Conservation (phyloP, 2,888 invertebrate species). For the Dolichopus griseipennis region DNA sequence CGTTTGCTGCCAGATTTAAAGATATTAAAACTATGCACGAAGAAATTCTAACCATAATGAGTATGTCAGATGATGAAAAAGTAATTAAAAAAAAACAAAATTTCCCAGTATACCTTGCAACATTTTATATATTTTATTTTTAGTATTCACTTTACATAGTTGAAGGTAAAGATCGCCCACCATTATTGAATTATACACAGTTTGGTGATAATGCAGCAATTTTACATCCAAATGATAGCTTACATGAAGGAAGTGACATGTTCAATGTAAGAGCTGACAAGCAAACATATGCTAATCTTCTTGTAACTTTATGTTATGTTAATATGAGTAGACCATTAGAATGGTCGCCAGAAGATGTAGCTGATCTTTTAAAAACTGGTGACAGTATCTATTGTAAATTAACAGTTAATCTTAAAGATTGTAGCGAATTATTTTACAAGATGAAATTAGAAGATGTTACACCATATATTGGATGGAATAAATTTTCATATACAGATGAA, state of each 20-base stretch:
- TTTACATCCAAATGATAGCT: conserved; percentile 28
- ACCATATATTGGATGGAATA: conserved; percentile 23
- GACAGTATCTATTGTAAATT: conserved; percentile 24
- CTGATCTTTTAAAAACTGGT: conserved; percentile 26
- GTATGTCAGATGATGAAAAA: conserved; percentile 24
- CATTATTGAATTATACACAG: conserved; percentile 40
- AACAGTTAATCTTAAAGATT: conserved; percentile 18
- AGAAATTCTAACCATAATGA: conserved; percentile 18
- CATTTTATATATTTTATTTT: not conserved
- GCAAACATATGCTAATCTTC: conserved; percentile 26
- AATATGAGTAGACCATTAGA: conserved; percentile 21
- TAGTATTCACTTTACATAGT: conserved; percentile 14
- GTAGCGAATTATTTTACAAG: conserved; percentile 10
- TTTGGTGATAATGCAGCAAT: conserved; percentile 41
- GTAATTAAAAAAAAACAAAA: conserved; percentile 17
- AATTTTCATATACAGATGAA: conserved; percentile 19
- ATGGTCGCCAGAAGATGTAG: conserved; percentile 25
- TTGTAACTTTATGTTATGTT: conserved; percentile 23
- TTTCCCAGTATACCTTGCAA: not conserved
- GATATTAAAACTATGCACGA: conserved; percentile 24
- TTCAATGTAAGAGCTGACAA: conserved; percentile 23
- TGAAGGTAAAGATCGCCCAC: conserved; percentile 33
- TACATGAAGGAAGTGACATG: conserved; percentile 25
- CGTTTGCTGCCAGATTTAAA: conserved; percentile 22
- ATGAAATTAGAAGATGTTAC: conserved; percentile 17